Percentiles rank a stretch among this genome's conserved stretches.
phyloP scores from a whole-genome alignment of 2,888 invertebrate species.

The Adelphocoris suturalis region DNA sequence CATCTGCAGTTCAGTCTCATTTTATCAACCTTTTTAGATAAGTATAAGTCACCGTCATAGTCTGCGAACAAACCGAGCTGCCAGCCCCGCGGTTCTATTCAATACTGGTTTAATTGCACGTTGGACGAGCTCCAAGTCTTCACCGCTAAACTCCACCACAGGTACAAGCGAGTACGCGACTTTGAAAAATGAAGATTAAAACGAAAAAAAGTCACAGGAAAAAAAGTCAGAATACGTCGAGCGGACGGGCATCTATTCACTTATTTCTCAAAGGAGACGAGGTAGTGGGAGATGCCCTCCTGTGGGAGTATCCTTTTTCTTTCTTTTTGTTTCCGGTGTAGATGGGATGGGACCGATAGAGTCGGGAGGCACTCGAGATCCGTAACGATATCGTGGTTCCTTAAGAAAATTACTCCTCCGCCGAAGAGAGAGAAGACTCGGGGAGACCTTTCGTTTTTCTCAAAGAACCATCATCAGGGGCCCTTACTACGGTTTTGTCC shows the following conservation, averaged over 20 bases:
- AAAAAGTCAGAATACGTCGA: constrained; percentile 30
- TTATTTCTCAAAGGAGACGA: constrained; percentile 57
- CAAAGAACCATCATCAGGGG: constrained; percentile 44
- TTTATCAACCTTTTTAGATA: no score
- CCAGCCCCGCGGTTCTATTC: not conserved
- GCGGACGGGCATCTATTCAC: constrained; percentile 62
- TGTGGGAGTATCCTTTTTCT: constrained; percentile 68
- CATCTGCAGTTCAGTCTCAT: no score
- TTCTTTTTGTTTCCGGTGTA: constrained; percentile 71
- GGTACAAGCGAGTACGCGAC: not conserved
- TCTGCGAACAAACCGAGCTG: not conserved
- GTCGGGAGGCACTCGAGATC: constrained; percentile 64
- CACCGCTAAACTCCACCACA: not conserved
- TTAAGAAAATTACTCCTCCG: constrained; percentile 67
- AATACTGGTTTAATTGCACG: not conserved
- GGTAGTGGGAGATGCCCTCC: not conserved
- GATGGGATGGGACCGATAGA: constrained; percentile 68
- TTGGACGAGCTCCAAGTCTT: not conserved
- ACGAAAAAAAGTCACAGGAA: not conserved
- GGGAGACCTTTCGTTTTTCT: constrained; percentile 25
- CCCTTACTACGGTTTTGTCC: not conserved
- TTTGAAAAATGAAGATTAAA: not conserved
- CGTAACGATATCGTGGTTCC: constrained; percentile 70
- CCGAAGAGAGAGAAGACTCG: not conserved
- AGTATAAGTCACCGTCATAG: no score